Conservation (phyloP, 30 jellyfish, hydroid and myxozoan species). For the Aurelia coerulea region DNA sequence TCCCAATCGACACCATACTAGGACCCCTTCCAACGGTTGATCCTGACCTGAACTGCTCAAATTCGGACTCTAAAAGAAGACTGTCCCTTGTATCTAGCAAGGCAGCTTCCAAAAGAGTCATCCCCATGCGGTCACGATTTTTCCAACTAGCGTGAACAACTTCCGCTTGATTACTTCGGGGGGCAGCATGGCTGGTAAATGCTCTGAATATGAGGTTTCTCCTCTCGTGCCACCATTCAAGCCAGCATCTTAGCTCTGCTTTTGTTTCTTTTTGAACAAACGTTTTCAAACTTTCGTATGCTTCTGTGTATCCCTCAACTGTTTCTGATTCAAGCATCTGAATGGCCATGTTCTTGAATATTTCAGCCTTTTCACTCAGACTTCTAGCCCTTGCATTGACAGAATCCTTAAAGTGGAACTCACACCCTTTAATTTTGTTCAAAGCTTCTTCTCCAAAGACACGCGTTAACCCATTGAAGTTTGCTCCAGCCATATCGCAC, state of each 20-base stretch:
- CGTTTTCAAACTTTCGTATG: not conserved
- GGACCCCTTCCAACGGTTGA: not conserved
- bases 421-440: not conserved
- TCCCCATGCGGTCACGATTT: constrained; percentile 1
- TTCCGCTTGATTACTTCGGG: constrained; percentile 7
- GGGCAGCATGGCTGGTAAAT: not conserved
- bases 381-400: not conserved
- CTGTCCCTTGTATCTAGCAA: not conserved
- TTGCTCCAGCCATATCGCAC: constrained; percentile 8
- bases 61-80: not conserved
- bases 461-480: constrained; percentile 1
- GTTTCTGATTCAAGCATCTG: not conserved
- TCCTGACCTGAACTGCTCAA: not conserved
- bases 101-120: not conserved
- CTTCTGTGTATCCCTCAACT: not conserved
- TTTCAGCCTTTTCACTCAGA: not conserved
- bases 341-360: not conserved
- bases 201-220: not conserved
- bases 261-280: not conserved
- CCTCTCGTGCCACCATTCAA: constrained; percentile 7
- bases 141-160: constrained; percentile 18
- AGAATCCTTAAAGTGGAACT: constrained; percentile 1
- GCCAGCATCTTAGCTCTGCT: not conserved
- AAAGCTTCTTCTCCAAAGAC: constrained; percentile 5
- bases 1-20: not conserved